These are phyloP conservation scores for Congeria kusceri DNA, from an alignment of 2,888 invertebrate genomes.

Conservation along the genomic window DNA sequence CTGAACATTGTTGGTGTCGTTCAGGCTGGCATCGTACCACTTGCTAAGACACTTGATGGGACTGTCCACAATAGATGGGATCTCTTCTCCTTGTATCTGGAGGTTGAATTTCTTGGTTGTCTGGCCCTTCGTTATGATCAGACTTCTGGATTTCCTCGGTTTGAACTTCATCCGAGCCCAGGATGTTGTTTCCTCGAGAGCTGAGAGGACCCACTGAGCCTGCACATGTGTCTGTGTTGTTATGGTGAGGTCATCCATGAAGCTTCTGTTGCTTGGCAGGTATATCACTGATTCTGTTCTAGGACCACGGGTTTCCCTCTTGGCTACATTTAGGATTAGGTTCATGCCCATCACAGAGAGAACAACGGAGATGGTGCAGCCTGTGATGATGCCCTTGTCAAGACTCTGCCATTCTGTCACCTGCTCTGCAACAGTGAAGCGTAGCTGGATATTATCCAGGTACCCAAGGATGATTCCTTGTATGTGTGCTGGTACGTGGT, in stretches of 20 bases:
- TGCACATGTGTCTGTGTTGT: constrained; percentile 30
- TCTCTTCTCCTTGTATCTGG: constrained; percentile 18
- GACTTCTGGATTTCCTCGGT: constrained; percentile 23
- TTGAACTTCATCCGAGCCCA: constrained; percentile 42
- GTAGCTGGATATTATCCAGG: constrained; percentile 20
- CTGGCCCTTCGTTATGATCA: constrained; percentile 37
- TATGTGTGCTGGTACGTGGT: constrained; percentile 22
- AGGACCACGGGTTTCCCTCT: constrained; percentile 29
- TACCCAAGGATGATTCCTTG: constrained; percentile 9
- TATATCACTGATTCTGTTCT: constrained; percentile 9
- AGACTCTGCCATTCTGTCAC: constrained; percentile 23
- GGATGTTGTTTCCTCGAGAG: constrained; percentile 20
- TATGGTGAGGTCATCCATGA: constrained; percentile 32
- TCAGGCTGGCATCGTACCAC: constrained; percentile 29
- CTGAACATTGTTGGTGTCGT: no score
- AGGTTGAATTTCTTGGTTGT: constrained; percentile 12
- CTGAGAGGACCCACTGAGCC: constrained; percentile 22
- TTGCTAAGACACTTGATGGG: constrained; percentile 21
- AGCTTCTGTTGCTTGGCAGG: constrained; percentile 20
- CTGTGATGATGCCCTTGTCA: constrained; percentile 42
- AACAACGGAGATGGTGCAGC: constrained; percentile 41
- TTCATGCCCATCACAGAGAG: constrained; percentile 39
- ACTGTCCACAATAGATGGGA: constrained; percentile 19
- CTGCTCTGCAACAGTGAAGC: constrained; percentile 9
- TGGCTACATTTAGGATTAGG: constrained; percentile 20